Percentiles rank a stretch among this genome's conserved stretches.
phyloP scores from a whole-genome alignment of 2,113 vertebrate genomes.

The Pipra filicauda region DNA sequence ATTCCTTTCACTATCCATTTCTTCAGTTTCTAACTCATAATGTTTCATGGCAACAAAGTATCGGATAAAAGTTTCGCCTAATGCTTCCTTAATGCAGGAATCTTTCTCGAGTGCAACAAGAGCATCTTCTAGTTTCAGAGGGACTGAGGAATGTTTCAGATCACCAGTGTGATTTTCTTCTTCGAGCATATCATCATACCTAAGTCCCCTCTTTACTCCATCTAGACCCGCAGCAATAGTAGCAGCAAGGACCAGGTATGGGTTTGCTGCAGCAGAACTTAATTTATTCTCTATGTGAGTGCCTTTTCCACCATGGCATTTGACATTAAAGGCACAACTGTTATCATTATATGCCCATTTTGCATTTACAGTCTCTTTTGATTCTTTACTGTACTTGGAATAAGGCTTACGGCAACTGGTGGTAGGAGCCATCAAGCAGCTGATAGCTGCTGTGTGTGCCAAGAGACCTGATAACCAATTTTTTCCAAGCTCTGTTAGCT shows the following conservation, averaged over 20 bases:
- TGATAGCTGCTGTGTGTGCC: constrained; percentile 87
- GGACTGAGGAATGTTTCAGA: constrained; percentile 71
- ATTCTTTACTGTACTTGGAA: constrained; percentile 79
- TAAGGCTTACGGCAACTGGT: constrained; percentile 82
- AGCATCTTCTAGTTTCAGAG: constrained; percentile 88
- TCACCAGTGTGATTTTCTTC: constrained; percentile 63
- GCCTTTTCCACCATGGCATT: constrained; percentile 83
- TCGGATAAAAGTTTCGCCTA: constrained; percentile 87
- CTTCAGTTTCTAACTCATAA: constrained; percentile 91
- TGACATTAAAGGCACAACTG: constrained; percentile 88
- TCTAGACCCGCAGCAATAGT: constrained; percentile 90
- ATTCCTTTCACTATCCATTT: constrained; percentile 86
- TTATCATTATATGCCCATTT: constrained; percentile 89
- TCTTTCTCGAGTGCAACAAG: constrained; percentile 83
- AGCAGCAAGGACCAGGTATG: constrained; percentile 88
- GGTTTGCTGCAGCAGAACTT: constrained; percentile 89
- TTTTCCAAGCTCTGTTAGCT: constrained; percentile 80
- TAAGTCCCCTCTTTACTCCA: constrained; percentile 78
- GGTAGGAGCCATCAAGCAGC: constrained; percentile 89
- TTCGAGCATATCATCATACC: constrained; percentile 46
- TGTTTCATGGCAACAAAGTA: constrained; percentile 93
- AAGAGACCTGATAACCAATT: constrained; percentile 89
- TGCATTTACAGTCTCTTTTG: constrained; percentile 76
- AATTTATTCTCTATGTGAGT: constrained; percentile 87
- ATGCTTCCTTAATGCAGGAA: constrained; percentile 75